phyloP scores from a whole-genome alignment of 2,888 invertebrate species.

The Acanthoscelides obtectus region DNA sequence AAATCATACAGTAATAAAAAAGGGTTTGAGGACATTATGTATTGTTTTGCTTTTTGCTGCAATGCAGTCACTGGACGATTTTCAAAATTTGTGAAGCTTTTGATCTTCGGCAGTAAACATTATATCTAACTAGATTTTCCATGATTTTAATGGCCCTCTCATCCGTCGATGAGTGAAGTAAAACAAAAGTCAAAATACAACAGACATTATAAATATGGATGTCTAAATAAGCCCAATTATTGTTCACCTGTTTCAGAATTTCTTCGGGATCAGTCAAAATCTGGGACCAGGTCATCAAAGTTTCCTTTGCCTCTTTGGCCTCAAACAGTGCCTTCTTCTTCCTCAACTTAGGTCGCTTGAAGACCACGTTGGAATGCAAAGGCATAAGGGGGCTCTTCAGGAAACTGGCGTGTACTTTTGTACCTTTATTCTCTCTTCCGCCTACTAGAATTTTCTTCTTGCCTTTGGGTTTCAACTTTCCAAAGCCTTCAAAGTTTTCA shows the following conservation, averaged over 20 bases:
- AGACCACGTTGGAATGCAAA: slow-evolving; percentile 53
- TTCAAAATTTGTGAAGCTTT: no score
- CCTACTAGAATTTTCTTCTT: not conserved
- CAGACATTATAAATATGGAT: no score
- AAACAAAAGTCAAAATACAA: no score
- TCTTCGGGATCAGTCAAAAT: slow-evolving; percentile 62
- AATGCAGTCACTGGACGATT: no score
- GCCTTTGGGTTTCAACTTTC: slow-evolving; percentile 17
- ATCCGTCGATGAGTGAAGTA: no score
- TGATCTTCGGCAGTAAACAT: no score
- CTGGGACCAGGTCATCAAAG: slow-evolving; percentile 63
- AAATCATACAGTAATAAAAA: no score
- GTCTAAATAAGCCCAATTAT: slow-evolving; percentile 7
- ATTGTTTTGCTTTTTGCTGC: no score
- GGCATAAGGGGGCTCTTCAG: slow-evolving; percentile 29
- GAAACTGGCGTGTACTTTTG: slow-evolving; percentile 13
- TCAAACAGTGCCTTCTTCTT: slow-evolving; percentile 47
- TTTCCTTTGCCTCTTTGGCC: slow-evolving; percentile 40
- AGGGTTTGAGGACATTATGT: no score
- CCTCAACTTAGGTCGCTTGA: slow-evolving; percentile 51
- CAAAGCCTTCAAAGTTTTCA: slow-evolving; percentile 43
- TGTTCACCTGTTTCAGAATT: slow-evolving; percentile 50
- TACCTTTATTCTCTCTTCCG: slow-evolving; percentile 39
- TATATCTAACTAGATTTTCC: no score
- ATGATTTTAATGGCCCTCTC: no score